Conservation (phyloP, 2,113 vertebrate species). For the Sander lucioperca region DNA sequence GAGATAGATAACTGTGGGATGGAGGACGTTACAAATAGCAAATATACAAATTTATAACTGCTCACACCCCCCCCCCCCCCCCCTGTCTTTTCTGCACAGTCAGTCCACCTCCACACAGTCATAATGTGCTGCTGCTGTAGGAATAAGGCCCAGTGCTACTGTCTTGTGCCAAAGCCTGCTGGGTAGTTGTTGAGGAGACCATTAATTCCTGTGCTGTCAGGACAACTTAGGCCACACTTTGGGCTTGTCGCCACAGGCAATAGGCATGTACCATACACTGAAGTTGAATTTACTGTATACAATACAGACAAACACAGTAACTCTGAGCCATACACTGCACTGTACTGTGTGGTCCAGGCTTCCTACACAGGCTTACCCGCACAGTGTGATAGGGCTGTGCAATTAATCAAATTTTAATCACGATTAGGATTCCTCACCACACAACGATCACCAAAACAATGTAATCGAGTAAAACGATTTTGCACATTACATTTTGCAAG, state of each 20-base stretch:
- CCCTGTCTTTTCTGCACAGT: background rate
- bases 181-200: conserved; percentile 20
- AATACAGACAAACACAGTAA: background rate
- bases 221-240: conserved; percentile 22
- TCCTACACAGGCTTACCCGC: too few relatives aligned
- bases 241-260: conserved; percentile 16
- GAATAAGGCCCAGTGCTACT: background rate
- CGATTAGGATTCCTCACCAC: too few relatives aligned
- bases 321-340: background rate
- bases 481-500: too few relatives aligned
- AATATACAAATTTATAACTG: too few relatives aligned
- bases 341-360: background rate
- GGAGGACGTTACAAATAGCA: background rate
- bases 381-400: too few relatives aligned
- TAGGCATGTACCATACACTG: background rate
- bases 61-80: too few relatives aligned
- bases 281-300: background rate
- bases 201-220: conserved; percentile 47
- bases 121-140: conserved; percentile 11
- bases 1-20: background rate
- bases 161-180: conserved; percentile 25
- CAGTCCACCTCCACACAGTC: conserved; percentile 10
- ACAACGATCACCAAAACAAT: too few relatives aligned
- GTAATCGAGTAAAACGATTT: too few relatives aligned
- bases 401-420: too few relatives aligned